Evolutionary conservation across 1,140 invertebrate genomes (phyloP).

Genomic region (Callitettix versicolor): DNA sequence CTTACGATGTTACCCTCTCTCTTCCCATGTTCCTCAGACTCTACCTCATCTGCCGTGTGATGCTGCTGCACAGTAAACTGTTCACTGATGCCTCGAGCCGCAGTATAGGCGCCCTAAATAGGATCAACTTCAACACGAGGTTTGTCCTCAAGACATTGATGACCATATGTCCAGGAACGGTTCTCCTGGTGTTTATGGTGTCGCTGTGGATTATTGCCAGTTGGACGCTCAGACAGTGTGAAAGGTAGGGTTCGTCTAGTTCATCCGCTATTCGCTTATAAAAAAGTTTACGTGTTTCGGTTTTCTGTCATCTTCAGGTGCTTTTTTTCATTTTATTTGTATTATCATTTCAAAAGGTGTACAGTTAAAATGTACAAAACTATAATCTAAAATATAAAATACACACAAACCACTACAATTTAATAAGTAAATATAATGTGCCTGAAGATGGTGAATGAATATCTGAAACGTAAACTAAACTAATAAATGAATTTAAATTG

Average conservation of each 20-base stretch:
- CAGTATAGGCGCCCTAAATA: slow-evolving; percentile 85
- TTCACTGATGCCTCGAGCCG: slow-evolving; percentile 96
- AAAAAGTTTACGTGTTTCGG: too few relatives aligned
- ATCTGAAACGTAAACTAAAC: too few relatives aligned
- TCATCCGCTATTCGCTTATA: too few relatives aligned
- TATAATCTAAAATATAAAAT: too few relatives aligned
- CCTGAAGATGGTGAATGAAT: too few relatives aligned
- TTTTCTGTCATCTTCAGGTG: too few relatives aligned
- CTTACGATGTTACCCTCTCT: slow-evolving; percentile 91
- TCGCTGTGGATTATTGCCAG: slow-evolving; percentile 98
- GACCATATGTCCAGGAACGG: slow-evolving; percentile 99
- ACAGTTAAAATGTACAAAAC: too few relatives aligned
- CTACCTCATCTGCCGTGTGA: slow-evolving; percentile 97
- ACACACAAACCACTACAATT: too few relatives aligned
- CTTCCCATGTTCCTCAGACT: slow-evolving; percentile 98
- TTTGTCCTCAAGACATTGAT: slow-evolving; percentile 99
- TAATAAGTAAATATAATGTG: too few relatives aligned
- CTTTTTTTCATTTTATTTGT: too few relatives aligned
- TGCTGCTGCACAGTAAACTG: slow-evolving; percentile 97
- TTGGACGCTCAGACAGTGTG: slow-evolving; percentile 96
- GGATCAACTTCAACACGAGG: slow-evolving; percentile 98
- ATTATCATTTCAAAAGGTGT: too few relatives aligned
- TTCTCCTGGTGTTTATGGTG: slow-evolving; percentile 95
- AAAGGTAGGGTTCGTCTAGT: slow-evolving; percentile 73
- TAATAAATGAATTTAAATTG: too few relatives aligned